phyloP scores from a whole-genome alignment of 2,113 vertebrate genomes.

The Archocentrus centrarchus region DNA sequence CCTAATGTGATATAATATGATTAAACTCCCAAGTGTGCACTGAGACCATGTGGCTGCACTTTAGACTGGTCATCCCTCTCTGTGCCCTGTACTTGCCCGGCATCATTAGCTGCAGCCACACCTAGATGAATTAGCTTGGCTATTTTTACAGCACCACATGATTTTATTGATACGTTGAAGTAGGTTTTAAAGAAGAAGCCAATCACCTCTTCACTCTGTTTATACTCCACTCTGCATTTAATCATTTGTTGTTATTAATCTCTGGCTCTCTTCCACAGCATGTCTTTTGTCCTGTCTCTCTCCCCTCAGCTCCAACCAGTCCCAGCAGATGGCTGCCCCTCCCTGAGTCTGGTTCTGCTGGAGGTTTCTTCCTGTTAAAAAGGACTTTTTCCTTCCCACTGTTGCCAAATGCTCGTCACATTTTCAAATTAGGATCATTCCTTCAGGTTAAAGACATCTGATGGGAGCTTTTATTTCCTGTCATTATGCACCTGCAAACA shows the following conservation, averaged over 20 bases:
- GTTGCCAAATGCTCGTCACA: no score
- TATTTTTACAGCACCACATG: background rate
- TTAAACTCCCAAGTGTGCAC: background rate
- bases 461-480: background rate
- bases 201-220: background rate
- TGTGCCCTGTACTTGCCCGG: background rate
- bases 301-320: no score
- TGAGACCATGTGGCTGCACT: background rate
- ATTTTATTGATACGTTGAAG: background rate
- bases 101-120: conserved; percentile 23
- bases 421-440: no score
- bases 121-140: background rate
- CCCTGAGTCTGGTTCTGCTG: no score
- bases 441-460: background rate
- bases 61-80: background rate
- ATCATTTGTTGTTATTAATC: no score
- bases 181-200: background rate
- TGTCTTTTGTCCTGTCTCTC: no score
- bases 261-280: no score
- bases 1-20: conserved; percentile 13
- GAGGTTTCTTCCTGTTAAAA: no score
- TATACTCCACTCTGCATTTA: no score
- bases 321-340: no score
- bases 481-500: background rate
- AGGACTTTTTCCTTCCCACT: no score